Evolutionary conservation across 2,888 invertebrate genomes (phyloP), one percentile per base, ranked within the genome.

Genomic region (Xylota segnis): DNA sequence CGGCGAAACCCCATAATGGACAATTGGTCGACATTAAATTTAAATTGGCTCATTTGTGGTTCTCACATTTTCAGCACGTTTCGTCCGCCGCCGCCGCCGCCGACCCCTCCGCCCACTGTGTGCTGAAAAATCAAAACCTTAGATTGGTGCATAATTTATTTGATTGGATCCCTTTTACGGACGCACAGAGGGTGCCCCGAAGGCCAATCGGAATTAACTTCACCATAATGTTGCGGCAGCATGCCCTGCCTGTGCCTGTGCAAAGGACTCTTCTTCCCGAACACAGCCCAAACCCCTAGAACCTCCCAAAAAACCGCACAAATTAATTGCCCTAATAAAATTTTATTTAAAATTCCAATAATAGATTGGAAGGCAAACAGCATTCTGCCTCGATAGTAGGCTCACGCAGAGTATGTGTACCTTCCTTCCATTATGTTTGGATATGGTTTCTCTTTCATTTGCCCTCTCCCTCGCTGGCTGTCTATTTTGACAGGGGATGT

Each of bases 271-370:
- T 7, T 7, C 52, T 9, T 18, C 5, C 47, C 16, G 5, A 18
- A 40, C 5, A n/a, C 37, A 40, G 3, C 32, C 32, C 29, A n/a
- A 18, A 16, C 16, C 43, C 0, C 32, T 10, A 14, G 18, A 66
- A 34, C 12, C 68, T 9, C 16, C 45, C n/a, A 14, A 65, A 61
- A 79, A 75, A 79, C 68, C 84, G 12, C 84, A 84, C 75, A 70
- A 79, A 84, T 79, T 84, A 84, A 84, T 84, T 79, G 79, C 84
- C 75, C 75, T 75, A 75, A 84, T 84, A 79, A 79, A 84, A 84
- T 79, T 84, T 75, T 79, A 84, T 84, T 79, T 59, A 68, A 84
- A 84, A 79, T 84, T 75, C 75, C 84, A 75, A 75, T 70, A 79
- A 75, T 59, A 75, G 78, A 83, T 83, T 74, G 78, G 52, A 68